Percentiles rank a stretch among this genome's conserved stretches.
Evolutionary conservation across 2,888 invertebrate species (phyloP).

Genomic region (Agrochola macilenta): DNA sequence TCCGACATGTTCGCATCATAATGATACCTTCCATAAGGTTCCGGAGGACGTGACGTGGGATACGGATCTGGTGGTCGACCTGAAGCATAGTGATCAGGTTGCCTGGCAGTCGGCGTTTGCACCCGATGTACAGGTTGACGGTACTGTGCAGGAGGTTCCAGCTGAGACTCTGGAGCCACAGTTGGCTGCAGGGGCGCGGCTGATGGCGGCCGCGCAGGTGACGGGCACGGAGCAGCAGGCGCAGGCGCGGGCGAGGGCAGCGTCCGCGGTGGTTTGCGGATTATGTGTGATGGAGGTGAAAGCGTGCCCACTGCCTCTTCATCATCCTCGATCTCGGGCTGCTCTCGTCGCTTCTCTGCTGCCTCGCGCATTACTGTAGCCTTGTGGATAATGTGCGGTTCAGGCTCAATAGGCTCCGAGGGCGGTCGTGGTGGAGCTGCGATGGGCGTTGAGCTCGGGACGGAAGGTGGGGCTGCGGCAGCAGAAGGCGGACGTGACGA

Average conservation of each 20-base stretch:
- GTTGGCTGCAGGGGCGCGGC: conserved; percentile 75
- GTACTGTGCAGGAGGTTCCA: conserved; percentile 77
- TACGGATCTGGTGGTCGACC: conserved; percentile 85
- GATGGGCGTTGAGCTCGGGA: conserved; percentile 76
- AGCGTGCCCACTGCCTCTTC: conserved; percentile 82
- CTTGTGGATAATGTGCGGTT: conserved; percentile 89
- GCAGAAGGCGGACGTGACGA: conserved; percentile 88
- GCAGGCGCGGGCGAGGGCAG: conserved; percentile 85
- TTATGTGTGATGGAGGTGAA: conserved; percentile 89
- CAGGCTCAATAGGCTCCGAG: conserved; percentile 88
- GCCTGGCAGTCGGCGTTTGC: conserved; percentile 82
- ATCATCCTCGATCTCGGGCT: conserved; percentile 86
- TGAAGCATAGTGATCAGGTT: conserved; percentile 82
- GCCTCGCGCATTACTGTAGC: conserved; percentile 90
- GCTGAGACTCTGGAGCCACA: conserved; percentile 75
- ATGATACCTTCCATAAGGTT: conserved; percentile 81
- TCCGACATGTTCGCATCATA: conserved; percentile 81
- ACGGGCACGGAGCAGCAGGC: conserved; percentile 80
- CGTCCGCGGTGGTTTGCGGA: conserved; percentile 83
- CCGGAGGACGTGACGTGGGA: conserved; percentile 83
- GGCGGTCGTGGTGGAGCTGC: conserved; percentile 86
- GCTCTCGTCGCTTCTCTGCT: conserved; percentile 86
- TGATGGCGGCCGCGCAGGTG: conserved; percentile 84
- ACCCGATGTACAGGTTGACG: conserved; percentile 79
- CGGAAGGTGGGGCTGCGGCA: conserved; percentile 84